phyloP scores from a whole-genome alignment of 30 jellyfish, hydroid and myxozoan species.

The Pseudorhiza aurosa region DNA sequence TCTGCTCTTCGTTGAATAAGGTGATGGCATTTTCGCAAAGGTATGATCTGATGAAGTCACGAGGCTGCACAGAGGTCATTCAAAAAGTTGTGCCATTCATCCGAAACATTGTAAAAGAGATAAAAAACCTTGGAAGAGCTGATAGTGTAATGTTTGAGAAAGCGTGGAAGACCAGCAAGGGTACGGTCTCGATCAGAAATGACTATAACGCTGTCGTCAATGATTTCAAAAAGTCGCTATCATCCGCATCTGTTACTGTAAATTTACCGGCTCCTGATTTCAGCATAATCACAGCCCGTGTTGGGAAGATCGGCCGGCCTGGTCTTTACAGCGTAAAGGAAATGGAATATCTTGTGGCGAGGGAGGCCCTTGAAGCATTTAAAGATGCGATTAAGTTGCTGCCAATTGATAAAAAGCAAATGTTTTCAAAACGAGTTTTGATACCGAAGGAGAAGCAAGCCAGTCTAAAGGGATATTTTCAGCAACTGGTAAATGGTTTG shows the following conservation, averaged over 20 bases:
- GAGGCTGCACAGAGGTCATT: conserved; percentile 52
- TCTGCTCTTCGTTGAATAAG: conserved; percentile 40
- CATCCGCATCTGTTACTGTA: conserved; percentile 13
- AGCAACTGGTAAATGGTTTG: conserved; percentile 6
- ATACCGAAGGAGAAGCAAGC: conserved; percentile 3
- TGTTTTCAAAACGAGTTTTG: conserved; percentile 1
- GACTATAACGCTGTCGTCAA: conserved; percentile 28
- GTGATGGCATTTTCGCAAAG: conserved; percentile 20
- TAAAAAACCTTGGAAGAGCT: conserved; percentile 61
- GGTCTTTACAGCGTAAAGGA: conserved; percentile 44
- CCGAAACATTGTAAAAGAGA: conserved; percentile 42
- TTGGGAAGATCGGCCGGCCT: conserved; percentile 32
- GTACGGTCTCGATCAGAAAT: not conserved
- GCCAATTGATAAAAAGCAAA: conserved; percentile 42
- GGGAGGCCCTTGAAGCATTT: conserved; percentile 30
- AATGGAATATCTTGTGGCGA: conserved; percentile 27
- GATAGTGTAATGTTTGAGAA: conserved; percentile 40
- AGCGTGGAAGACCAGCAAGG: conserved; percentile 57
- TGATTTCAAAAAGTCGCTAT: conserved; percentile 37
- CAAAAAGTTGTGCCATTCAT: conserved; percentile 40
- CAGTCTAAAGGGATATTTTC: conserved; percentile 9
- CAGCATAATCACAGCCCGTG: conserved; percentile 9
- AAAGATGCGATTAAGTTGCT: conserved; percentile 33
- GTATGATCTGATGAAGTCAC: conserved; percentile 7
- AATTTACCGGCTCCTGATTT: conserved; percentile 31